Percentiles rank a stretch among this genome's conserved stretches.
phyloP scores from a whole-genome alignment of 1,140 invertebrate species.

The Drosophila watanabei region DNA sequence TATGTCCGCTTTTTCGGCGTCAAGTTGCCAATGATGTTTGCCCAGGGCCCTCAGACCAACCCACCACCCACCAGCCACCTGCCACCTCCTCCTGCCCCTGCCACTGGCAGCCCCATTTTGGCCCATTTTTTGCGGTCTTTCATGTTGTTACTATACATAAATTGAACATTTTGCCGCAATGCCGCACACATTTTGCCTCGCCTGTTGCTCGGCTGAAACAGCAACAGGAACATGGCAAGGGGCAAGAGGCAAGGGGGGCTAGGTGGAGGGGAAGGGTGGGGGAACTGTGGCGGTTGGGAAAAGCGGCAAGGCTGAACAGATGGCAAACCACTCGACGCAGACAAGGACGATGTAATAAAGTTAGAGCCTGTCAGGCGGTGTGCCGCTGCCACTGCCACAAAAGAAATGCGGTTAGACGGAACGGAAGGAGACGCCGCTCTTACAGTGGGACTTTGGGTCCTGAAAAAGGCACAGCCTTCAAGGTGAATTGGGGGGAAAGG shows the following conservation, averaged over 20 bases:
- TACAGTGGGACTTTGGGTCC: neutral
- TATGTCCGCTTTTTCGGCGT: constrained; percentile 45
- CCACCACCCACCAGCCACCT: neutral
- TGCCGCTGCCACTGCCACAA: constrained; percentile 50
- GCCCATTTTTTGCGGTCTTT: constrained; percentile 42
- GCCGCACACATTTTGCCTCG: constrained; percentile 66
- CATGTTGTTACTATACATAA: constrained; percentile 65
- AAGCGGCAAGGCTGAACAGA: constrained; percentile 33
- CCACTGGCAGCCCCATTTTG: constrained; percentile 11
- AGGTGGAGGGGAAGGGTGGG: neutral
- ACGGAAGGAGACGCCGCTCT: constrained; percentile 7
- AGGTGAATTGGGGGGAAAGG: neutral
- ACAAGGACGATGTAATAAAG: constrained; percentile 78
- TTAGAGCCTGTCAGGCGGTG: constrained; percentile 72
- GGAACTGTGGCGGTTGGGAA: neutral
- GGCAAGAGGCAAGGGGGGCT: neutral
- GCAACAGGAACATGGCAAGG: neutral
- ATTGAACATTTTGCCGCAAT: constrained; percentile 78
- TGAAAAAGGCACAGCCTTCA: neutral
- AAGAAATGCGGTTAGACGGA: constrained; percentile 73
- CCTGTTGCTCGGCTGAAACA: constrained; percentile 57
- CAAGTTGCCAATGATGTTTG: constrained; percentile 56
- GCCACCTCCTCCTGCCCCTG: neutral
- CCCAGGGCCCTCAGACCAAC: neutral
- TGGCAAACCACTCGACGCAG: constrained; percentile 65